Percentiles rank a stretch among this genome's conserved stretches.
Conservation (phyloP, 1,140 invertebrate species). For the Neelides sp. region DNA sequence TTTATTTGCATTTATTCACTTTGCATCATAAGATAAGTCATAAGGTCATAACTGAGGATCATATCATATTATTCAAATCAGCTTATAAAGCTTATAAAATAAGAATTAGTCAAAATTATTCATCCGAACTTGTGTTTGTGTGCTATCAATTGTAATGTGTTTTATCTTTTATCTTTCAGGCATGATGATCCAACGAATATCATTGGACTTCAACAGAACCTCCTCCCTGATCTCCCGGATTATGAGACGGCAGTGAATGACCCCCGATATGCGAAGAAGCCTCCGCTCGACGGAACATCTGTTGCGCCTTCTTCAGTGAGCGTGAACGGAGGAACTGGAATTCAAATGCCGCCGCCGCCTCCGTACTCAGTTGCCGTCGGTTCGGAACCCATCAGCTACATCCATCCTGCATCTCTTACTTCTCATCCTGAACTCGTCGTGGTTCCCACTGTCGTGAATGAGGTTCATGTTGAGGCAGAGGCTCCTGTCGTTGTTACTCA, state of each 20-base stretch:
- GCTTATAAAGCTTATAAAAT: too few relatives aligned
- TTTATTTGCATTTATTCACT: neutral
- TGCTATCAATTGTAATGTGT: neutral
- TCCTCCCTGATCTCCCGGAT: slow-evolving; percentile 36
- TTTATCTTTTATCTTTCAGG: slow-evolving; percentile 10
- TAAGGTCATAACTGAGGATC: too few relatives aligned
- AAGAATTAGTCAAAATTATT: too few relatives aligned
- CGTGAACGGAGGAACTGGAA: neutral
- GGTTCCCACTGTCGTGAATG: neutral
- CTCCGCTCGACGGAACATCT: slow-evolving; percentile 15
- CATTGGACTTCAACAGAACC: slow-evolving; percentile 28
- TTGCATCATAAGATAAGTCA: slow-evolving; percentile 6
- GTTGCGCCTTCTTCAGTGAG: neutral
- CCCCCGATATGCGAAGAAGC: slow-evolving; percentile 34
- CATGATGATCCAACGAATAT: slow-evolving; percentile 28
- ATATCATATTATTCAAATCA: too few relatives aligned
- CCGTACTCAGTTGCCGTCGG: slow-evolving; percentile 15
- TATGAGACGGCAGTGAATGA: slow-evolving; percentile 38
- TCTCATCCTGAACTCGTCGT: neutral
- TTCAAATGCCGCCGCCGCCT: slow-evolving; percentile 7
- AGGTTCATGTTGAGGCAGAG: neutral
- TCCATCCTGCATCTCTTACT: neutral
- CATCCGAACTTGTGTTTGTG: too few relatives aligned
- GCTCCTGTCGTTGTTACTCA: too few relatives aligned
- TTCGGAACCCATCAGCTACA: slow-evolving; percentile 2